Evolutionary conservation across 2,113 vertebrate species (phyloP).

Genomic region (Puntigrus tetrazona): DNA sequence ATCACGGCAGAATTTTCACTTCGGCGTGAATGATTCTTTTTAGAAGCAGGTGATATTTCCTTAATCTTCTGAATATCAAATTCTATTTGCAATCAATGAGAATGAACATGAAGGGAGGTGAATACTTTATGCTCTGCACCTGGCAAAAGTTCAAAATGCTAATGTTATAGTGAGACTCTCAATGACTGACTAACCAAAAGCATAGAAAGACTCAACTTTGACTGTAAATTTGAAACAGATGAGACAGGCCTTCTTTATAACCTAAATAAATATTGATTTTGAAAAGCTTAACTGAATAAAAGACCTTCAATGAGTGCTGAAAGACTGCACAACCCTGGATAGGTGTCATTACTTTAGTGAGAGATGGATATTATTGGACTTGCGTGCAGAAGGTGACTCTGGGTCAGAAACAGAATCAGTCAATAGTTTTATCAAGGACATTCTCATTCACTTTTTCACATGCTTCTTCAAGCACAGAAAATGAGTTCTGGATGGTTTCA

Average conservation of each 20-base stretch:
- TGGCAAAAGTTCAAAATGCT: slow-evolving; percentile 23
- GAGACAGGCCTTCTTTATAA: background rate
- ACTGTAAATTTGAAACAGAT: slow-evolving; percentile 11
- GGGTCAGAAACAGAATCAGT: slow-evolving; percentile 1
- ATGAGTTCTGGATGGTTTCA: background rate
- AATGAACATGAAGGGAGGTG: background rate
- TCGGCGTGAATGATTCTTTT: background rate
- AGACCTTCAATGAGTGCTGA: background rate
- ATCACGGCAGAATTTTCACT: background rate
- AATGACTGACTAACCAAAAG: background rate
- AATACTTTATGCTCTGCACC: background rate
- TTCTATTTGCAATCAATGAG: background rate
- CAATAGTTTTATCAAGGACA: slow-evolving; percentile 4
- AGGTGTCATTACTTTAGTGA: slow-evolving; percentile 9
- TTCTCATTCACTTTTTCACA: background rate
- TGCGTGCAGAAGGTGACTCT: background rate
- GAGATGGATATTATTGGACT: slow-evolving; percentile 17
- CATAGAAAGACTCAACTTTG: slow-evolving; percentile 9
- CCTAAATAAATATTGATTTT: slow-evolving; percentile 19
- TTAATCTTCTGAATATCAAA: background rate
- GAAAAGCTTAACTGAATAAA: slow-evolving; percentile 26
- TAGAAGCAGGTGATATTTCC: background rate
- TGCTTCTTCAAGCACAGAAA: background rate
- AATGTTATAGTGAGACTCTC: background rate
- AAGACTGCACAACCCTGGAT: background rate